These are phyloP conservation scores for Nasua narica DNA, from an alignment of 2,797 vertebrate genomes.

Conservation along the genomic window DNA sequence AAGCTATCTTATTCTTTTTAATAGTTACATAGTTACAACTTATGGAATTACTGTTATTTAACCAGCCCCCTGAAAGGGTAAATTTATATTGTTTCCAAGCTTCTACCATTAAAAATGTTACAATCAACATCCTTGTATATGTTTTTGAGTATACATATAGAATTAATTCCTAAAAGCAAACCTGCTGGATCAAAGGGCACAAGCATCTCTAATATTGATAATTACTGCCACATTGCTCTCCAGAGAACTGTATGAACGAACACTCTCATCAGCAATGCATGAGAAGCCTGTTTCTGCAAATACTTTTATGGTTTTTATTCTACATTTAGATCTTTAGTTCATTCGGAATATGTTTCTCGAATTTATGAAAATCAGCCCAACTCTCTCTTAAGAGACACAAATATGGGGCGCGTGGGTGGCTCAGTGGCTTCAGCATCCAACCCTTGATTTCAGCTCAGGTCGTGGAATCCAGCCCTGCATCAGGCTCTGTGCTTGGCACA, in stretches of 20 bases:
- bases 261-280: background rate
- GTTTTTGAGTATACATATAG: background rate
- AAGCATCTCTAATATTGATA: background rate
- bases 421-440: background rate
- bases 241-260: background rate
- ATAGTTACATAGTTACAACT: background rate
- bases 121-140: background rate
- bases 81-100: background rate
- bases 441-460: background rate
- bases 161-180: background rate
- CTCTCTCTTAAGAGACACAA: background rate
- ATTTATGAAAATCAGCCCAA: background rate
- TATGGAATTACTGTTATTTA: background rate
- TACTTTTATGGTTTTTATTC: background rate
- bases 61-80: background rate
- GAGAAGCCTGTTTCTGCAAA: background rate
- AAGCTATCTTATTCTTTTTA: background rate
- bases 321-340: background rate
- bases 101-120: background rate
- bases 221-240: background rate
- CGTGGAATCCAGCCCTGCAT: background rate
- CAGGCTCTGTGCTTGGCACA: background rate
- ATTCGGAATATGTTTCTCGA: background rate
- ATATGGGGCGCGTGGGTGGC: background rate
- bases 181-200: background rate